These are phyloP conservation scores for Polietes domitor DNA, from an alignment of 2,888 invertebrate genomes.

Conservation along the genomic window DNA sequence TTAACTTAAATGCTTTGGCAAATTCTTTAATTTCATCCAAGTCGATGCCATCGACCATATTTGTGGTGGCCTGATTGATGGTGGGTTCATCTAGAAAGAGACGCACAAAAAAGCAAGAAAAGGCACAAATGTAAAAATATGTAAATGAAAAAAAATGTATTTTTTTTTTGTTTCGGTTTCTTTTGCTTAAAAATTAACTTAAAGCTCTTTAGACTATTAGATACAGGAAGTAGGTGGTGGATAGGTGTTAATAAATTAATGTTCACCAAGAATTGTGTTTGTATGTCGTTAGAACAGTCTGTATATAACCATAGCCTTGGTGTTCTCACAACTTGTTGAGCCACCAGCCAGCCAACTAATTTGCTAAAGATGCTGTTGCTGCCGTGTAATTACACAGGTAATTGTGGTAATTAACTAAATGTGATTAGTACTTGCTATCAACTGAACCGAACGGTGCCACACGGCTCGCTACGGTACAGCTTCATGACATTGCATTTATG, in stretches of 20 bases:
- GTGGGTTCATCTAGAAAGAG: constrained; percentile 90
- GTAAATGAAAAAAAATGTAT: constrained; percentile 38
- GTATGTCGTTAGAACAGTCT: background rate
- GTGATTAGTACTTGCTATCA: constrained; percentile 71
- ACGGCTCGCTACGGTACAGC: background rate
- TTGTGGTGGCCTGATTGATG: constrained; percentile 95
- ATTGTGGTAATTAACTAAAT: constrained; percentile 77
- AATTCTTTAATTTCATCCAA: constrained; percentile 99
- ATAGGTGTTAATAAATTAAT: constrained; percentile 6
- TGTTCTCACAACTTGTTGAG: constrained; percentile 55
- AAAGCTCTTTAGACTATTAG: background rate
- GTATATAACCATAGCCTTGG: background rate
- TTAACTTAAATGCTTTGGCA: constrained; percentile 97
- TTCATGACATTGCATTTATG: background rate
- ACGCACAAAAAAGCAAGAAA: constrained; percentile 33
- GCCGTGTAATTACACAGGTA: constrained; percentile 74
- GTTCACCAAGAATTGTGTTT: background rate
- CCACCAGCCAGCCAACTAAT: constrained; percentile 30
- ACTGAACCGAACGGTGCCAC: background rate
- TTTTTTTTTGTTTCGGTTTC: background rate
- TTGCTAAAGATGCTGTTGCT: constrained; percentile 26
- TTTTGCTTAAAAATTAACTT: constrained; percentile 25
- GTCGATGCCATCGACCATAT: constrained; percentile 97
- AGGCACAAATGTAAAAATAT: constrained; percentile 49
- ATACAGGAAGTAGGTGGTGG: background rate